Evolutionary conservation across 2,888 invertebrate genomes (phyloP), one percentile per base, ranked within the genome.

Genomic region (Drosophila ezoana): DNA sequence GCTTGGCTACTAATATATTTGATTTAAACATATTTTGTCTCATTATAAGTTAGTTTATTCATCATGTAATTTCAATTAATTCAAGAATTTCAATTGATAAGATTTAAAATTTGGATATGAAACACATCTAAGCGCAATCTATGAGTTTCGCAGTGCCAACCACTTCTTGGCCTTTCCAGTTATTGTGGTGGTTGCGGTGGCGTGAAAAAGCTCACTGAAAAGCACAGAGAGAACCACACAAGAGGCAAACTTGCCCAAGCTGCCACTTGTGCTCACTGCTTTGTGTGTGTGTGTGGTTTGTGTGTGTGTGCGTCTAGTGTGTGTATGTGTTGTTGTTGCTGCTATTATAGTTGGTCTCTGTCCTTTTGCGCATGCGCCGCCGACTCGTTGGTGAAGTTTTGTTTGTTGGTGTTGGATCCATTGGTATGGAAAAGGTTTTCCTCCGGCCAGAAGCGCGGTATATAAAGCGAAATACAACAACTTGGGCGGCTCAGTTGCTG

Each of bases 391-490:
- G 89, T 83, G 83, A 84, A 83, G 89, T 87, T 76, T 75, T 16
- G 59, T 38, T 51, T 51, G 72, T 53, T 72, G 77, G 58, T 72
- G 76, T 76, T 72, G 38, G 54, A 51, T 51, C 65, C 60, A 52
- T 68, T 79, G 76, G 72, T 62, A 85, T 69, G 76, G 65, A 84
- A 82, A 83, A 87, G 89, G 85, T 83, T 89, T 89, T 87, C 82
- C 81, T 78, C 85, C n/a, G 23, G 64, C 79, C 33, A 52, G 16
- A 41, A 47, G 60, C 65, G 78, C 61, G 72, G 83, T 89, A 83
- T 83, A 83, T 83, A 83, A 83, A 87, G 83, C 83, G 89, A 87
- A 78, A 72, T 85, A 87, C 83, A 87, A 87, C 85, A 83, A 83
- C 86, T 78, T 83, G 87, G 83, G 87, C 89, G 89, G 72, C 85